phyloP scores from a whole-genome alignment of 2,113 vertebrate species.

The Dromaius novaehollandiae region DNA sequence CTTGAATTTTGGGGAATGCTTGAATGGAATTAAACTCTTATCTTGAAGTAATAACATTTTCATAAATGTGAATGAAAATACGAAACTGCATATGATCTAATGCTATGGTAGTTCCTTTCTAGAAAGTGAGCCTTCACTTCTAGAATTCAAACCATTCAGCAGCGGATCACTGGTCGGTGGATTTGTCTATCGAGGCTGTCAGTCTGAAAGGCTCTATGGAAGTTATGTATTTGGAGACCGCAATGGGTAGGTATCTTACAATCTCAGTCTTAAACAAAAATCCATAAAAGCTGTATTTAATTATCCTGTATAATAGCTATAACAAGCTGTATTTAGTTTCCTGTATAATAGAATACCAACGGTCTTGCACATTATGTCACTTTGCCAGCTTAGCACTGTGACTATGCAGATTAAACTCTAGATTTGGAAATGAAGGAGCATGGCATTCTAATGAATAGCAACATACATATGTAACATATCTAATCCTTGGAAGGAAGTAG shows the following conservation, averaged over 20 bases:
- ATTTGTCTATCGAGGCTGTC: conserved; percentile 96
- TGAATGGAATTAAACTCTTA: neutral
- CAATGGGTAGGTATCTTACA: conserved; percentile 84
- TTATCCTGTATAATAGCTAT: neutral
- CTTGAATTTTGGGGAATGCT: neutral
- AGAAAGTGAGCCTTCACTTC: conserved; percentile 95
- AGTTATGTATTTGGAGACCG: conserved; percentile 96
- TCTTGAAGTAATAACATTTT: neutral
- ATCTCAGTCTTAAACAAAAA: neutral
- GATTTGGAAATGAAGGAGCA: neutral
- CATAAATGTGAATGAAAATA: neutral
- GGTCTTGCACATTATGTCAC: neutral
- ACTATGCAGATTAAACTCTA: neutral
- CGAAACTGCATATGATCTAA: conserved; percentile 65
- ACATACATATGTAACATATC: neutral
- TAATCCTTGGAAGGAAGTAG: neutral
- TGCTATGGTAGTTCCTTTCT: conserved; percentile 67
- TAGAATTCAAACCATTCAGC: conserved; percentile 92
- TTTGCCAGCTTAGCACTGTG: neutral
- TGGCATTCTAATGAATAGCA: neutral
- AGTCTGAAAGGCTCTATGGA: conserved; percentile 94
- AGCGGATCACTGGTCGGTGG: conserved; percentile 90
- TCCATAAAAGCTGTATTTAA: neutral
- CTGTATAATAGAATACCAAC: neutral
- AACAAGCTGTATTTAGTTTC: neutral